Evolutionary conservation across 1,140 invertebrate species (phyloP), one percentile per base, ranked within the genome.

Genomic region (Ridgeia piscesae): DNA sequence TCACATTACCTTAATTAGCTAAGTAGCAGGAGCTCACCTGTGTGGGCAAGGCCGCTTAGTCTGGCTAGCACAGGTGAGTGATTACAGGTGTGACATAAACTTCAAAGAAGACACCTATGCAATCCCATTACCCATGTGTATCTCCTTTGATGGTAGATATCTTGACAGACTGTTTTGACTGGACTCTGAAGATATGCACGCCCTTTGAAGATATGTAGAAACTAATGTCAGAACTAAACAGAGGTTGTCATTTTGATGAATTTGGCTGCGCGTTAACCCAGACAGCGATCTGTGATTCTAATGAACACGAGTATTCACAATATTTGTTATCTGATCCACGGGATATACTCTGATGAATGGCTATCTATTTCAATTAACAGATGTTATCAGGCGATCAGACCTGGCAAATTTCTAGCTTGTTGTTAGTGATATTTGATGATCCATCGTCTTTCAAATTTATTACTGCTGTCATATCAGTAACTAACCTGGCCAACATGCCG

Each of bases 351-450:
- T 77, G 58, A 77, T 77, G 58, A 77, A 77, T 77, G 58, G 58
- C 58, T 77, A 77, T 77, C 58, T 77, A 77, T 77, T 77, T 77
- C 58, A 77, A 77, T 77, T 77, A 77, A 77, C 58, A 77, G 58
- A 77, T 77, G 58, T 77, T 77, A 77, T 77, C 58, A 77, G 14
- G 27, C 27, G 8, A 77, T 77, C 58, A 77, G 58, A 77, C 58
- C 58, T 77, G 58, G 58, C 58, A 77, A 77, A 77, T 77, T 77
- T 77, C 58, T 77, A 77, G 58, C 58, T 27, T 77, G 58, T 77
- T 77, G 58, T 77, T 77, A 77, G 58, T 77, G 58, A 77, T 77
- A 77, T 77, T 77, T 77, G 58, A 77, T 77, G 58, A 77, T 9
- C 27, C 58, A 77, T 77, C 58, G 27, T 77, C 58, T 77, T 77